Evolutionary conservation across 1,140 invertebrate genomes (phyloP).

Genomic region (Meloidogyne hapla): DNA sequence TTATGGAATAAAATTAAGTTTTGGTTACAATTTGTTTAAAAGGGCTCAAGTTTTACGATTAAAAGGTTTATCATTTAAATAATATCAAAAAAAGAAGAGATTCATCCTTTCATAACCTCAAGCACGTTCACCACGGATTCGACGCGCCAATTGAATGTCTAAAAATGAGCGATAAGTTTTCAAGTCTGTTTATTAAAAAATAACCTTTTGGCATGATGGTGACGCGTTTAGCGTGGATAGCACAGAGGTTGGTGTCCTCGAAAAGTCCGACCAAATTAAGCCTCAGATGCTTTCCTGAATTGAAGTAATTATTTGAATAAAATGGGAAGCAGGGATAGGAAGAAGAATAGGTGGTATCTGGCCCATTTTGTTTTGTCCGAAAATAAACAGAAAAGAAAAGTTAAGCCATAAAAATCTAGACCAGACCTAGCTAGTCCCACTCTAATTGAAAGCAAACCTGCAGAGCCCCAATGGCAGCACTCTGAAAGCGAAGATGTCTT

Average conservation of each 20-base stretch:
- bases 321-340: no score
- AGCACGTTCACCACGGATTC: constrained; percentile 25
- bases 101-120: not conserved
- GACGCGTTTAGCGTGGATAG: constrained; percentile 87
- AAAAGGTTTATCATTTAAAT: not conserved
- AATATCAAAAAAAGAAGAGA: not conserved
- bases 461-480: constrained; percentile 68
- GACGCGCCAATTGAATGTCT: constrained; percentile 29
- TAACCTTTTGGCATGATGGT: constrained; percentile 84
- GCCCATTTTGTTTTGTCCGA: no score
- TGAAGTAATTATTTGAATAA: no score
- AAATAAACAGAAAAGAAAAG: no score
- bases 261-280: constrained; percentile 81
- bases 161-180: not conserved
- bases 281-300: constrained; percentile 78
- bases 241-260: constrained; percentile 90
- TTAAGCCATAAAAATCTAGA: no score
- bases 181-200: not conserved
- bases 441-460: constrained; percentile 65
- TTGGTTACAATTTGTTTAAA: no score
- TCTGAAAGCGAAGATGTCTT: constrained; percentile 77
- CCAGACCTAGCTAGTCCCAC: no score
- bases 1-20: no score
- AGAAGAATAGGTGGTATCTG: no score
- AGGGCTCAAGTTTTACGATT: no score